Evolutionary conservation across 2,797 vertebrate species (phyloP).

Genomic region (Chanos chanos): DNA sequence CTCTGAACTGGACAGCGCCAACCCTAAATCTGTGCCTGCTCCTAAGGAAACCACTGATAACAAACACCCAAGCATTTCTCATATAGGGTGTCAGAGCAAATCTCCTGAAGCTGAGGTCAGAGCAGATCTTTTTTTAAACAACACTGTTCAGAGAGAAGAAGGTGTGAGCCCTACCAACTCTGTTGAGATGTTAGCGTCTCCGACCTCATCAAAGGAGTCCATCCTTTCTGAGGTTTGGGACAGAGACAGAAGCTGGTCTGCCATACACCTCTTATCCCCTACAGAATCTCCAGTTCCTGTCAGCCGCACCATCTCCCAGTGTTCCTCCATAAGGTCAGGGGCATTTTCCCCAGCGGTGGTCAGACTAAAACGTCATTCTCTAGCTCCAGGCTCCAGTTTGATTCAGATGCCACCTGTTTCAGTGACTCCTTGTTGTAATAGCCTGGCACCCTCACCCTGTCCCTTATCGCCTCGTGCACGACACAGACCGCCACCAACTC

Average conservation of each 20-base stretch:
- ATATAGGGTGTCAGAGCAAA: slow-evolving; percentile 42
- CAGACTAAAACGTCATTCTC: slow-evolving; percentile 71
- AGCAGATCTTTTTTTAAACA: slow-evolving; percentile 57
- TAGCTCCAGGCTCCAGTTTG: slow-evolving; percentile 82
- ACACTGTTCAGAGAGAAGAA: slow-evolving; percentile 35
- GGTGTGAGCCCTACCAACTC: slow-evolving; percentile 54
- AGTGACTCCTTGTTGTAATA: slow-evolving; percentile 74
- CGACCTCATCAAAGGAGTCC: slow-evolving; percentile 71
- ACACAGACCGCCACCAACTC: slow-evolving; percentile 74
- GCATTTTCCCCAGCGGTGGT: slow-evolving; percentile 76
- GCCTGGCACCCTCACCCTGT: slow-evolving; percentile 59
- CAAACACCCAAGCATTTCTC: slow-evolving; percentile 58
- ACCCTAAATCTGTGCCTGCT: slow-evolving; percentile 21
- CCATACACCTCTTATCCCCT: slow-evolving; percentile 36
- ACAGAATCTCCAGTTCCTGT: slow-evolving; percentile 53
- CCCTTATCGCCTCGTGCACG: slow-evolving; percentile 61
- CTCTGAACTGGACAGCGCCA: slow-evolving; percentile 29
- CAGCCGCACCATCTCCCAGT: slow-evolving; percentile 58
- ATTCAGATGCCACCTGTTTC: slow-evolving; percentile 68
- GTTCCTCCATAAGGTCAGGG: slow-evolving; percentile 68
- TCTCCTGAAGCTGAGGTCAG: slow-evolving; percentile 52
- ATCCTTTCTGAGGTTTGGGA: slow-evolving; percentile 64
- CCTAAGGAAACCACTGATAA: slow-evolving; percentile 60
- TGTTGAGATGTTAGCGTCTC: slow-evolving; percentile 58
- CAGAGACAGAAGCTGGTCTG: slow-evolving; percentile 56